A percentile compares a stretch with the other conserved stretches of the same genome.
These are phyloP conservation scores for Apodemus speciosus DNA, from an alignment of 2,113 vertebrate genomes.

Conservation along the genomic window DNA sequence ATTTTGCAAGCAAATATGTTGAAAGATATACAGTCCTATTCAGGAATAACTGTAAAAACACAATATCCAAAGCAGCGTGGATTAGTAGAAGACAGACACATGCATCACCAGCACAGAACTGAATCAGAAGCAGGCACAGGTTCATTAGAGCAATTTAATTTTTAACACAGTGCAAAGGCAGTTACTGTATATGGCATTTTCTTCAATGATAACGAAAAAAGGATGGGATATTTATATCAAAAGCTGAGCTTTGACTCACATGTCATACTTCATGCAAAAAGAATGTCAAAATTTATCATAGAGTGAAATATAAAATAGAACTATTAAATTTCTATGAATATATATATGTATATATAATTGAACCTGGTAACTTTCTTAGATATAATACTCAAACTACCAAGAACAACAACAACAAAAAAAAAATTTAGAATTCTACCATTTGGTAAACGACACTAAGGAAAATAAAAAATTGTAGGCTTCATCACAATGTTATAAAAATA, in stretches of 20 bases:
- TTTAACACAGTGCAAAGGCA: neutral
- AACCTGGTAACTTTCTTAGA: neutral
- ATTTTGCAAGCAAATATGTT: slow-evolving; percentile 23
- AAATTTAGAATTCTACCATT: neutral
- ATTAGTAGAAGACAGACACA: slow-evolving; percentile 3
- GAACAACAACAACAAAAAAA: neutral
- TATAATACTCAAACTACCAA: neutral
- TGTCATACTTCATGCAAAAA: slow-evolving; percentile 9
- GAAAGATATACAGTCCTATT: neutral
- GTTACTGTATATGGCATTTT: neutral
- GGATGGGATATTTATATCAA: neutral
- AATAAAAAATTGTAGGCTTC: slow-evolving; percentile 1
- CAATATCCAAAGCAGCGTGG: neutral
- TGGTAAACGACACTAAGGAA: neutral
- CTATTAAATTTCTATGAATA: slow-evolving; percentile 15
- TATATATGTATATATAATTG: neutral
- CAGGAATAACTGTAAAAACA: neutral
- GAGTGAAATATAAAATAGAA: slow-evolving; percentile 19
- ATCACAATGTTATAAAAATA: slow-evolving; percentile 39
- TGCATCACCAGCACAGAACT: neutral
- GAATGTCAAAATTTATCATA: slow-evolving; percentile 27
- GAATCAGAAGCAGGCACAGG: neutral
- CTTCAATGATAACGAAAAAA: slow-evolving; percentile 39
- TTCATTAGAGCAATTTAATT: slow-evolving; percentile 8
- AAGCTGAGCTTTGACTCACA: neutral